phyloP scores from a whole-genome alignment of 2,888 invertebrate species.

The Xanthostigma xanthostigma region DNA sequence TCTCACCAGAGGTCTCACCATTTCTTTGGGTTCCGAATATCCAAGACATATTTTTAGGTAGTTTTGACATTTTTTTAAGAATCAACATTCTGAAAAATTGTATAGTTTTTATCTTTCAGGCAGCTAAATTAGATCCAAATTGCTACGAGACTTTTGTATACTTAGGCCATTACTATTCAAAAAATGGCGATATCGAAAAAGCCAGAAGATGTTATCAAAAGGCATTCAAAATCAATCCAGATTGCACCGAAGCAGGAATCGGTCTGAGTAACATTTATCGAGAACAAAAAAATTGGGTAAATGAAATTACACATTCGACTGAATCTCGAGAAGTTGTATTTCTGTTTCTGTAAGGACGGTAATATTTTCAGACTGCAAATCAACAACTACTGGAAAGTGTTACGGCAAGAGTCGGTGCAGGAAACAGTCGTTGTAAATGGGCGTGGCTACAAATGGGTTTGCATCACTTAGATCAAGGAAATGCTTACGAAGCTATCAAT shows the following conservation, averaged over 20 bases:
- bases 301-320: conserved; percentile 7
- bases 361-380: conserved; percentile 36
- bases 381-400: conserved; percentile 41
- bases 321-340: not conserved
- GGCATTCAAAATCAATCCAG: conserved; percentile 56
- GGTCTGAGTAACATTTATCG: conserved; percentile 64
- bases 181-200: conserved; percentile 49
- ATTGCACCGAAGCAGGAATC: conserved; percentile 49
- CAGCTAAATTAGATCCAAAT: conserved; percentile 57
- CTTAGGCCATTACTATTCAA: conserved; percentile 59
- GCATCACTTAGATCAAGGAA: conserved; percentile 56
- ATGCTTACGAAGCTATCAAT: conserved; percentile 59
- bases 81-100: not conserved
- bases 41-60: too few species aligned
- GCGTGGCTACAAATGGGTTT: conserved; percentile 74
- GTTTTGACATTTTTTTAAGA: not conserved
- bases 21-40: too few species aligned
- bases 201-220: conserved; percentile 76
- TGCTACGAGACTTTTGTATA: conserved; percentile 58
- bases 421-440: conserved; percentile 46
- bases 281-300: conserved; percentile 46
- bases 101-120: conserved; percentile 21
- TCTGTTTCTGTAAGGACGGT: conserved; percentile 9
- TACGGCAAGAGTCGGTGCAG: conserved; percentile 21
- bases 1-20: too few species aligned